Base-by-base conservation (phyloP, 2,113 vertebrate genomes). In the Apistogramma diplotaenia region DNA sequence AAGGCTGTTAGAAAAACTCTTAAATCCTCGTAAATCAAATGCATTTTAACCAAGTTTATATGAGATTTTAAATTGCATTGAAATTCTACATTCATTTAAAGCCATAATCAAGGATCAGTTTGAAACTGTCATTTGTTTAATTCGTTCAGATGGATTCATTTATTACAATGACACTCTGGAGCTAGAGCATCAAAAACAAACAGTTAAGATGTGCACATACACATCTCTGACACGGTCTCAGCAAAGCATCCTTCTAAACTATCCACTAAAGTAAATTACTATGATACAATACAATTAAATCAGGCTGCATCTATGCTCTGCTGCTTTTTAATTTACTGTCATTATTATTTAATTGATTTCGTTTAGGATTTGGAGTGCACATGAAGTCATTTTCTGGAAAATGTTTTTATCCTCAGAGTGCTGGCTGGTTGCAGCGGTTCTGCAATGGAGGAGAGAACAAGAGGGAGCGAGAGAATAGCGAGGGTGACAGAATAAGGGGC, bases 81-180 rank as follows among this genome's bases (percentile, higher is more conserved):
- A 84, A 81, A 87, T 77, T 83, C 46, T 5, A 82, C n/a, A 80
- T 78, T 85, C 70, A 84, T 91, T 91, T 87, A 87, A 84, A 82
- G 43, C 27, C 35, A 65, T 76, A 76, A 92, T 90, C 78, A 89
- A 77, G 79, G 78, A 92, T 91, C 77, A 89, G 81, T 87, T 91
- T 65, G 25, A 56, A 82, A 82, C 81, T 79, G 85, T 85, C 85
- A 87, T 71, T 87, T 78, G 67, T 89, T 84, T 86, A 83, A 89
- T 89, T 88, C 88, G 59, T 82, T 82, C 12, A 78, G 78, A 87
- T 89, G 76, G 56, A 35, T 86, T 84, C 19, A 86, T 91, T 87
- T 67, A 84, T 80, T 87, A 86, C 35, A 21, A 73, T 79, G 62
- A 46, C 60, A 78, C 31, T 76, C 49, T 56, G 73, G 23, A 59